phyloP scores from a whole-genome alignment of 2,888 invertebrate species.

The Ganaspis brasiliensis region DNA sequence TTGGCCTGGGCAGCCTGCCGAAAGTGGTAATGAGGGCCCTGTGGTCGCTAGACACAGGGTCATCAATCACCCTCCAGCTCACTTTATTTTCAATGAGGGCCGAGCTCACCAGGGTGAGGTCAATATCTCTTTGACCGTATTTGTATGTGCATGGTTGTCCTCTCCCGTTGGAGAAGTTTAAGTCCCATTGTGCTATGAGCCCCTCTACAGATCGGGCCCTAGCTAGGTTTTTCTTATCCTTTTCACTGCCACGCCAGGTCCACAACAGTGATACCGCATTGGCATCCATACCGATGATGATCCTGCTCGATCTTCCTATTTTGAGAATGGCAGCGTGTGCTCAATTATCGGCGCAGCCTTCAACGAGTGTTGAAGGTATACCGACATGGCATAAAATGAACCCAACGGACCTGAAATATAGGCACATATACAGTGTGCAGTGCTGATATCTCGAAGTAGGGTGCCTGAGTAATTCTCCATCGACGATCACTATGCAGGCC shows the following conservation, averaged over 20 bases:
- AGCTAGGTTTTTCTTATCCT: neutral
- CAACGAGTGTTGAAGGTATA: neutral
- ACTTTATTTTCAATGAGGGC: no score
- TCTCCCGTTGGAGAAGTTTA: neutral
- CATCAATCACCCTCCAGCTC: no score
- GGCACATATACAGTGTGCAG: neutral
- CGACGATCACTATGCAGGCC: constrained; percentile 1
- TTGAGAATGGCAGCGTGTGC: neutral
- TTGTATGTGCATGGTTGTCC: neutral
- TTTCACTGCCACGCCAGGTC: neutral
- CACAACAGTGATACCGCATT: neutral
- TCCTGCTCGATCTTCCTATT: neutral
- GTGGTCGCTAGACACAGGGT: no score
- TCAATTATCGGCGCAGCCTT: no score
- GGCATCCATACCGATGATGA: neutral
- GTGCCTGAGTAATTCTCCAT: neutral
- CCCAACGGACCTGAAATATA: neutral
- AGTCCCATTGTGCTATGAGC: neutral
- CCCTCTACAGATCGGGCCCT: no score
- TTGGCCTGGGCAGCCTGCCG: no score
- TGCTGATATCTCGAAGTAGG: neutral
- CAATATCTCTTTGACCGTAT: no score
- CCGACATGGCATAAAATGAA: neutral
- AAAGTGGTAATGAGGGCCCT: no score
- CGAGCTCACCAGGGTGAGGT: no score